Percentiles rank a stretch among this genome's conserved stretches.
Evolutionary conservation across 1,140 invertebrate species (phyloP).

Genomic region (Dendrolimus punctatus): DNA sequence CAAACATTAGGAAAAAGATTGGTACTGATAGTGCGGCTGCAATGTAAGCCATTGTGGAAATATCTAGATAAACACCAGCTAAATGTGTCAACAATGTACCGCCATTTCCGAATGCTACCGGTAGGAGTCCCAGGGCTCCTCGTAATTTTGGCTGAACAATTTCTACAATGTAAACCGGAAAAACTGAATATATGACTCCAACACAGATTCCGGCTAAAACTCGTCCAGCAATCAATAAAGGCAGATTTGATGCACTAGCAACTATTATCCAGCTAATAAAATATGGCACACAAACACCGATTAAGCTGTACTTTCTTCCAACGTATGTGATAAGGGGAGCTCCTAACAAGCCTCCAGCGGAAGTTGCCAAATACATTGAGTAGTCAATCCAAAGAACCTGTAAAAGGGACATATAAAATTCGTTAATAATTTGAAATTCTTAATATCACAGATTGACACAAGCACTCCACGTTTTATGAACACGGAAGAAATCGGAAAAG

Average conservation of each 20-base stretch:
- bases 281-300: conserved; percentile 85
- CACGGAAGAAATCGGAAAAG: too few relatives aligned
- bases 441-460: too few relatives aligned
- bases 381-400: conserved; percentile 93
- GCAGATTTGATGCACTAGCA: conserved; percentile 77
- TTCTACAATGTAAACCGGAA: conserved; percentile 94
- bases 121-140: conserved; percentile 88
- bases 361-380: conserved; percentile 88
- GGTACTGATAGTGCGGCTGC: conserved; percentile 83
- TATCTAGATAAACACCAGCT: conserved; percentile 82
- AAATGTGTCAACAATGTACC: conserved; percentile 86
- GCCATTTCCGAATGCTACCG: conserved; percentile 93
- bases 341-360: conserved; percentile 87
- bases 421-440: background rate
- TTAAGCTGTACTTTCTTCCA: conserved; percentile 87
- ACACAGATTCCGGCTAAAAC: conserved; percentile 88
- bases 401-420: conserved; percentile 37
- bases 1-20: conserved; percentile 83
- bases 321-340: conserved; percentile 89
- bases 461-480: too few relatives aligned
- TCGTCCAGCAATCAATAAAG: conserved; percentile 83
- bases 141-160: conserved; percentile 91
- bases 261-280: conserved; percentile 88
- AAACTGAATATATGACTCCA: conserved; percentile 86
- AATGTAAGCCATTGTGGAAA: conserved; percentile 85